These are phyloP conservation scores for Albula glossodonta DNA, from an alignment of 2,113 vertebrate species.

Conservation along the genomic window DNA sequence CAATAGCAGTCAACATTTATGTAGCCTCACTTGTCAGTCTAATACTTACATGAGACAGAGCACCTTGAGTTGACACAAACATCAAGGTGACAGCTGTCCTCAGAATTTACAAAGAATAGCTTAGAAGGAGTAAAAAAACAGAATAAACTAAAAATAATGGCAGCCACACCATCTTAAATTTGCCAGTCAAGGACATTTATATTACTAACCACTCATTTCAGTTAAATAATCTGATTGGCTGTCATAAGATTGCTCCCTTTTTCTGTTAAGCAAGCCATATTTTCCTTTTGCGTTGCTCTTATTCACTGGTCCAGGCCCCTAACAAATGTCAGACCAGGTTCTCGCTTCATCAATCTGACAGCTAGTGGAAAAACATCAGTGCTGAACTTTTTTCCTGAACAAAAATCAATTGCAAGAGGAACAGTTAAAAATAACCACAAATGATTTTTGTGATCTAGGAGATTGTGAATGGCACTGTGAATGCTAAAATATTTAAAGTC, in stretches of 20 bases:
- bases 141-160: too few species aligned
- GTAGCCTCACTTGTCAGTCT: too few species aligned
- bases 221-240: not conserved
- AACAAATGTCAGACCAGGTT: not conserved
- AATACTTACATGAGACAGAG: too few species aligned
- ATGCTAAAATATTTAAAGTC: not conserved
- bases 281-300: not conserved
- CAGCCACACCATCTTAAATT: not conserved
- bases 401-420: not conserved
- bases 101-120: not conserved
- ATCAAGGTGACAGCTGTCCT: not conserved
- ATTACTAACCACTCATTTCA: not conserved
- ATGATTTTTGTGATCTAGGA: constrained; percentile 5
- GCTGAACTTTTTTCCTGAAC: not conserved
- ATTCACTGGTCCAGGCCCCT: not conserved
- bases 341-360: not conserved
- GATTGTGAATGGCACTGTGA: not conserved
- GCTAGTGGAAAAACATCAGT: constrained; percentile 22
- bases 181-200: not conserved
- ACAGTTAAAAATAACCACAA: constrained; percentile 17
- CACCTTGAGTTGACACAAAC: too few species aligned
- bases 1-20: not conserved
- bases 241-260: not conserved
- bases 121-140: not conserved
- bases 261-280: not conserved